Conservation (phyloP, 2,797 vertebrate species). For the Lithobates sylvaticus region DNA sequence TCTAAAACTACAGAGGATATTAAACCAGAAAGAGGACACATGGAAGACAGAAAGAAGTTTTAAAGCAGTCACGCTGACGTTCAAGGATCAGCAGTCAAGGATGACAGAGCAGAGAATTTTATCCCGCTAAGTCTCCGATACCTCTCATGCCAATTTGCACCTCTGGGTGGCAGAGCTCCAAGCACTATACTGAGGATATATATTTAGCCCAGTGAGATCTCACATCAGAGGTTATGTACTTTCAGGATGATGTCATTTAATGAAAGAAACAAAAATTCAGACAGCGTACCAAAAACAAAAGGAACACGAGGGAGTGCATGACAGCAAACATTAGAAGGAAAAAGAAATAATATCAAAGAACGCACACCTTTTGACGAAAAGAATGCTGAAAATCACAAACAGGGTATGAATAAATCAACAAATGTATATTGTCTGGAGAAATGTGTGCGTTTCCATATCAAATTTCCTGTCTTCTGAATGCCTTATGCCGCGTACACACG, state of each 20-base stretch:
- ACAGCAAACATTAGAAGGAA: neutral
- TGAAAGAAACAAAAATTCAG: neutral
- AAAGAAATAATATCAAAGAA: neutral
- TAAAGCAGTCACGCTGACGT: neutral
- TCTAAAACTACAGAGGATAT: too few relatives aligned
- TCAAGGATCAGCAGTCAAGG: neutral
- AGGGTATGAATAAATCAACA: neutral
- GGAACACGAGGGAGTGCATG: neutral
- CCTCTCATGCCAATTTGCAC: constrained; percentile 50
- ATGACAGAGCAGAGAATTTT: constrained; percentile 20
- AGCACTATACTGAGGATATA: constrained; percentile 17
- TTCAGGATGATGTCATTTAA: constrained; percentile 10
- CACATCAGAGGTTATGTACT: constrained; percentile 15
- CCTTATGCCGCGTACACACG: too few relatives aligned
- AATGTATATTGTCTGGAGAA: too few relatives aligned
- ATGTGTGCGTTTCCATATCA: too few relatives aligned
- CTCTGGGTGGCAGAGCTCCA: constrained; percentile 19
- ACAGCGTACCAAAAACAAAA: neutral
- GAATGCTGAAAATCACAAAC: neutral
- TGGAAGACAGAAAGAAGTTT: neutral
- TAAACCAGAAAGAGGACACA: neutral
- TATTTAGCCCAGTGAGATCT: constrained; percentile 45
- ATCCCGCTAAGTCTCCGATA: constrained; percentile 5
- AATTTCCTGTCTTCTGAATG: too few relatives aligned
- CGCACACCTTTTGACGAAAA: neutral